These are phyloP conservation scores for Rhagonycha fulva DNA, from an alignment of 2,888 invertebrate species.

Conservation along the genomic window DNA sequence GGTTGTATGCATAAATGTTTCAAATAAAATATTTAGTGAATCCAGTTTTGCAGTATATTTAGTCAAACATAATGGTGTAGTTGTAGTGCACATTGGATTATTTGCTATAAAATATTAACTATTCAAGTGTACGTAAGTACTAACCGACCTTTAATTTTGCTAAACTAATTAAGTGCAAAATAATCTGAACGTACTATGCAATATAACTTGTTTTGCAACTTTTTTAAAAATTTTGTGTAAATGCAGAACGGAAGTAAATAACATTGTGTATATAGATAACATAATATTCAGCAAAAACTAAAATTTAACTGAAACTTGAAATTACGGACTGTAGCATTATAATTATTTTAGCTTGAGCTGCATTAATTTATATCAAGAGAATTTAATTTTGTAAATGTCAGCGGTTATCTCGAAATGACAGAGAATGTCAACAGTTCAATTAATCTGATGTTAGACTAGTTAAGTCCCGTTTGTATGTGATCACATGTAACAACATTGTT, in stretches of 20 bases:
- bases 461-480: conserved; percentile 33
- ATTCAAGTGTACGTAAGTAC: neutral
- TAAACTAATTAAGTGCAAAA: no score
- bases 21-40: neutral
- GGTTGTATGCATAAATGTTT: neutral
- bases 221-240: neutral
- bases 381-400: neutral
- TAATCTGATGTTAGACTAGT: conserved; percentile 44
- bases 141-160: neutral
- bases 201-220: neutral
- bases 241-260: neutral
- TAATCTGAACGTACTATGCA: no score
- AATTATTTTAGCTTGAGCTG: neutral
- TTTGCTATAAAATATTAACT: neutral
- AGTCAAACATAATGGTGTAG: neutral
- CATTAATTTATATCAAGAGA: neutral
- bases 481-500: conserved; percentile 31
- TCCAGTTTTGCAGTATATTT: neutral
- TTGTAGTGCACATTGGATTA: neutral
- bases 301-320: neutral
- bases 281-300: neutral
- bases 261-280: neutral
- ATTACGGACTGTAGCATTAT: neutral
- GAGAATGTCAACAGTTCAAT: conserved; percentile 48
- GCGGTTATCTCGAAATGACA: conserved; percentile 13